Evolutionary conservation across 2,888 invertebrate genomes (phyloP).

Genomic region (Diachrysia chrysitis): DNA sequence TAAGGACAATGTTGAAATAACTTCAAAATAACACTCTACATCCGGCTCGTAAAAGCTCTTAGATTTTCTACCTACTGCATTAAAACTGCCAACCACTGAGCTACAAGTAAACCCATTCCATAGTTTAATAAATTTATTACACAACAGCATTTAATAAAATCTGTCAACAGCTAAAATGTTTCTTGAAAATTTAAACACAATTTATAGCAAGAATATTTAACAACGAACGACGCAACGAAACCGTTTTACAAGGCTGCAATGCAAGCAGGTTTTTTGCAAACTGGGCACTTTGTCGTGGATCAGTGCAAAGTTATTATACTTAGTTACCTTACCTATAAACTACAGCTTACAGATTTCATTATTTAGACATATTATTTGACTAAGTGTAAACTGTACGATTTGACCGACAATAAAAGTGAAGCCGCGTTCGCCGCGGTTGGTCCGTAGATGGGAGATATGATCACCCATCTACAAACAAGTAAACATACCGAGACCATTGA

Average conservation of each 20-base stretch:
- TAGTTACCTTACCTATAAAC: background rate
- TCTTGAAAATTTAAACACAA: background rate
- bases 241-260: background rate
- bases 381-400: too few relatives aligned
- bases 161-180: slow-evolving; percentile 1
- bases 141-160: background rate
- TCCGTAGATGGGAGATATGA: too few relatives aligned
- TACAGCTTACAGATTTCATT: too few relatives aligned
- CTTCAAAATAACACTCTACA: background rate
- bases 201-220: slow-evolving; percentile 3
- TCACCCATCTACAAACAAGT: too few relatives aligned
- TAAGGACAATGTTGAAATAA: background rate
- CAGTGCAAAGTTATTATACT: background rate
- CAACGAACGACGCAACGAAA: background rate
- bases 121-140: background rate
- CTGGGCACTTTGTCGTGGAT: background rate
- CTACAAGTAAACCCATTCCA: background rate
- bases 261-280: background rate
- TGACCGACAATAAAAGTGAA: too few relatives aligned
- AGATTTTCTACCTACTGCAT: background rate
- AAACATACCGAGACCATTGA: too few relatives aligned
- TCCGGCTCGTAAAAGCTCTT: too few relatives aligned
- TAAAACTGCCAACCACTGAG: background rate
- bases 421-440: too few relatives aligned
- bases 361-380: too few relatives aligned